Conservation (phyloP, 2,797 vertebrate species). For the Chrysolophus pictus region DNA sequence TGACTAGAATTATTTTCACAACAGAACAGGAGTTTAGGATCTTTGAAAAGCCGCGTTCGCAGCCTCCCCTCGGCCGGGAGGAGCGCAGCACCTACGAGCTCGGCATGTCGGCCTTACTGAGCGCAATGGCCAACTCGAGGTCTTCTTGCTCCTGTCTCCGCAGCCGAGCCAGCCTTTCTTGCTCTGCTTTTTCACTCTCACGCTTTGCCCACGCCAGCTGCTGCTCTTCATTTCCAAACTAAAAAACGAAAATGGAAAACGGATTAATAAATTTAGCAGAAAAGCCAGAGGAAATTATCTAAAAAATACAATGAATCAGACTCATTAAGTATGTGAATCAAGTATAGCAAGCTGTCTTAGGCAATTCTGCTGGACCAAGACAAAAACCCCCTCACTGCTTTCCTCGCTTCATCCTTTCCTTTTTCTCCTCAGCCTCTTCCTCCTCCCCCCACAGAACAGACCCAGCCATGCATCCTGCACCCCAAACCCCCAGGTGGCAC, state of each 20-base stretch:
- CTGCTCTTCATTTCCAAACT: constrained; percentile 99
- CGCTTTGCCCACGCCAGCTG: constrained; percentile 98
- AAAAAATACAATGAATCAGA: neutral
- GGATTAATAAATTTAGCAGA: neutral
- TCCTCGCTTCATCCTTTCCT: constrained; percentile 3
- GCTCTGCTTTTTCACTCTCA: constrained; percentile 95
- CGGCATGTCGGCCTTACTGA: constrained; percentile 99
- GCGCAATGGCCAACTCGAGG: constrained; percentile 95
- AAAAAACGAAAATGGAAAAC: constrained; percentile 37
- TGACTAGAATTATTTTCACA: neutral
- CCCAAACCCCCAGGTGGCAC: neutral
- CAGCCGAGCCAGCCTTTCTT: constrained; percentile 93
- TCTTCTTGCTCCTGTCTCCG: constrained; percentile 96
- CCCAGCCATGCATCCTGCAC: neutral
- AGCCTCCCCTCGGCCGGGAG: constrained; percentile 5
- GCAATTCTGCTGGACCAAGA: neutral
- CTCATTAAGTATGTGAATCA: neutral
- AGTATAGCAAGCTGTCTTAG: neutral
- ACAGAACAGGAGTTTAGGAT: neutral
- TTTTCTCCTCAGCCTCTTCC: constrained; percentile 17
- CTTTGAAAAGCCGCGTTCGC: constrained; percentile 10
- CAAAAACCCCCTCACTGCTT: neutral
- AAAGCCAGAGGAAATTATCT: neutral
- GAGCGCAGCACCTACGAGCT: constrained; percentile 76
- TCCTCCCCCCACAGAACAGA: constrained; percentile 20